These are phyloP conservation scores for Blomia tropicalis DNA, from an alignment of 2,888 invertebrate genomes.

Conservation along the genomic window DNA sequence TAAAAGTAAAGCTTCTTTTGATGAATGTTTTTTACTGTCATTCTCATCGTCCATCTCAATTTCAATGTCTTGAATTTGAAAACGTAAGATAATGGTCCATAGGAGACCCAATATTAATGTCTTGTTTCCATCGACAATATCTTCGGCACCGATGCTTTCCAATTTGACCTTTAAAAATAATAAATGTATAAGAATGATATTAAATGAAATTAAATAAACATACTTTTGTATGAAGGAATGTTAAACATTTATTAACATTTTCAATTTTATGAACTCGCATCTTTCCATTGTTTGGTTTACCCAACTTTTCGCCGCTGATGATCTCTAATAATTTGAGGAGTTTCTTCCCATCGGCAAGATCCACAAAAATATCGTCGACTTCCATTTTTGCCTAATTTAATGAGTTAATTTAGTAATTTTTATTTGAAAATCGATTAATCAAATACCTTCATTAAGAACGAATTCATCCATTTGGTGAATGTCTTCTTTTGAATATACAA, in stretches of 20 bases:
- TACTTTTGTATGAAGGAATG: conserved; percentile 82
- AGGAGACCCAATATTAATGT: conserved; percentile 89
- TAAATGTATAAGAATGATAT: background rate
- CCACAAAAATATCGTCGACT: conserved; percentile 88
- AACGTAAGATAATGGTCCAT: conserved; percentile 96
- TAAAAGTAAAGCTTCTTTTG: conserved; percentile 88
- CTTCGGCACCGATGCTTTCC: conserved; percentile 96
- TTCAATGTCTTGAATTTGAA: conserved; percentile 97
- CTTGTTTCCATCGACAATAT: conserved; percentile 95
- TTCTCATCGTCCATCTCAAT: conserved; percentile 92
- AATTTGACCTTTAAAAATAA: conserved; percentile 55
- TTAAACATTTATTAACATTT: conserved; percentile 92
- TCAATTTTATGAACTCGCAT: conserved; percentile 98
- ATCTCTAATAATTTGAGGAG: conserved; percentile 85
- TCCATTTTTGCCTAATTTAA: conserved; percentile 73
- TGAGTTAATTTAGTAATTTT: background rate
- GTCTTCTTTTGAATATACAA: conserved; percentile 98
- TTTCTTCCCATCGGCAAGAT: conserved; percentile 85
- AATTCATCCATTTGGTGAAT: conserved; percentile 99
- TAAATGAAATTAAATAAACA: conserved; percentile 1
- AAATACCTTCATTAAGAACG: conserved; percentile 78
- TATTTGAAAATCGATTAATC: too few relatives aligned
- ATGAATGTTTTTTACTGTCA: conserved; percentile 89
- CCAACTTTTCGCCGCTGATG: conserved; percentile 92
- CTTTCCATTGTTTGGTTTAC: conserved; percentile 83